Evolutionary conservation across 2,113 vertebrate species (phyloP).

Genomic region (Bujurquina vittata): DNA sequence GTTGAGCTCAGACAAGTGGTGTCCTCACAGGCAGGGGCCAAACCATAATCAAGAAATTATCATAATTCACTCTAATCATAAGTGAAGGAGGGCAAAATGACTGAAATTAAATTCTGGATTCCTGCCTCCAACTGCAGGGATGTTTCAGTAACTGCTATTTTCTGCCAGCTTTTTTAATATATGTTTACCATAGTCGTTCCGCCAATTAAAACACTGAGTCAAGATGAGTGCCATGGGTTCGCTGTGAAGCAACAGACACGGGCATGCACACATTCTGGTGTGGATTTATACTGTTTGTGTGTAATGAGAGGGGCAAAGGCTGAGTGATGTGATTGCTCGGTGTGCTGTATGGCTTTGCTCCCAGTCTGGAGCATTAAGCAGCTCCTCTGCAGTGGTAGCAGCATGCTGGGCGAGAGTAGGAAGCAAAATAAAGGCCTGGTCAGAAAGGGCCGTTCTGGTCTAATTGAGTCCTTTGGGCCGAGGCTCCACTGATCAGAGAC

Average conservation of each 20-base stretch:
- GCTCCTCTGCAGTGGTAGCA: constrained; percentile 62
- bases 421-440: constrained; percentile 63
- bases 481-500: constrained; percentile 81
- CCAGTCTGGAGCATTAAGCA: constrained; percentile 56
- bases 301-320: constrained; percentile 56
- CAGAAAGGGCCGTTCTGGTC: constrained; percentile 79
- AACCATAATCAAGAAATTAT: constrained; percentile 84
- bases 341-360: constrained; percentile 52
- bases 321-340: constrained; percentile 51
- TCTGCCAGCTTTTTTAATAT: constrained; percentile 59
- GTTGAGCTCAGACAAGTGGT: constrained; percentile 59
- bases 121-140: constrained; percentile 58
- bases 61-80: constrained; percentile 85
- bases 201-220: constrained; percentile 63
- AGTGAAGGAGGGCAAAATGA: constrained; percentile 71
- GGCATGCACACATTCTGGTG: constrained; percentile 44
- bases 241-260: constrained; percentile 21
- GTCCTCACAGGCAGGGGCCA: constrained; percentile 74
- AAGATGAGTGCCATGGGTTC: constrained; percentile 59
- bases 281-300: constrained; percentile 42
- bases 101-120: constrained; percentile 72
- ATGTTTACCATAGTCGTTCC: constrained; percentile 53
- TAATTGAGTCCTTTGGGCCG: constrained; percentile 86
- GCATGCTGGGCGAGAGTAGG: constrained; percentile 59
- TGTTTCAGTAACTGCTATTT: constrained; percentile 60